A percentile compares a stretch with the other conserved stretches of the same genome.
These are phyloP conservation scores for Cylloceria caligata DNA, from an alignment of 2,888 invertebrate genomes.

Conservation along the genomic window DNA sequence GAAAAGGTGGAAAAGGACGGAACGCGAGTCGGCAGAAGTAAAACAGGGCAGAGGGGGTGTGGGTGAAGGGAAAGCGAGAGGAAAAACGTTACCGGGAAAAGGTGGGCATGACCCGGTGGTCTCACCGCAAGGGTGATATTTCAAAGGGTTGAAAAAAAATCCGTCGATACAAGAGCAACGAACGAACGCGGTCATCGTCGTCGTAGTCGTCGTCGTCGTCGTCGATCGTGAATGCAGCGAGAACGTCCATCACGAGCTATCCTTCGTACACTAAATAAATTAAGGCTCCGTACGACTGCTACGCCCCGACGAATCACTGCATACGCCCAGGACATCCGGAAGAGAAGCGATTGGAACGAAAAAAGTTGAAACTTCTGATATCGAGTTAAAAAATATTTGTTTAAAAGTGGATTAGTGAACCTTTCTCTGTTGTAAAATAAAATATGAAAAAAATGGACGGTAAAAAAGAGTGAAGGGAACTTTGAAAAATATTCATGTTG, in stretches of 20 bases:
- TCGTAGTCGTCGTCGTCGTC: conserved; percentile 44
- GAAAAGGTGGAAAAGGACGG: conserved; percentile 51
- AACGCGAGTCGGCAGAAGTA: conserved; percentile 42
- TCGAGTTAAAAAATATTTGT: background rate
- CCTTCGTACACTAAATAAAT: conserved; percentile 76
- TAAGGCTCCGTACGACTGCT: conserved; percentile 65
- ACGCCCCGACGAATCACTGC: background rate
- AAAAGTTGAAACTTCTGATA: background rate
- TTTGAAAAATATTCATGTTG: background rate
- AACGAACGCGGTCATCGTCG: conserved; percentile 53
- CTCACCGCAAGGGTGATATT: conserved; percentile 72
- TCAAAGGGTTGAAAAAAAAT: conserved; percentile 77
- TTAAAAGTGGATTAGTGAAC: background rate
- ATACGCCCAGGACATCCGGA: background rate
- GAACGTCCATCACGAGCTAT: conserved; percentile 26
- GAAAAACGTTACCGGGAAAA: conserved; percentile 56
- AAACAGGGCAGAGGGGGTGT: conserved; percentile 46
- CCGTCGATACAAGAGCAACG: conserved; percentile 77
- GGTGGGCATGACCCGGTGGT: conserved; percentile 57
- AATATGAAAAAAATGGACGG: background rate
- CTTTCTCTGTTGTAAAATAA: background rate
- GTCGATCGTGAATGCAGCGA: conserved; percentile 18
- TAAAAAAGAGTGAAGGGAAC: background rate
- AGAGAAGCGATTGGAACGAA: background rate
- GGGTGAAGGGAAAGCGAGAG: conserved; percentile 34